Evolutionary conservation across 2,888 invertebrate genomes (phyloP).

Genomic region (Pardosa pseudoannulata): DNA sequence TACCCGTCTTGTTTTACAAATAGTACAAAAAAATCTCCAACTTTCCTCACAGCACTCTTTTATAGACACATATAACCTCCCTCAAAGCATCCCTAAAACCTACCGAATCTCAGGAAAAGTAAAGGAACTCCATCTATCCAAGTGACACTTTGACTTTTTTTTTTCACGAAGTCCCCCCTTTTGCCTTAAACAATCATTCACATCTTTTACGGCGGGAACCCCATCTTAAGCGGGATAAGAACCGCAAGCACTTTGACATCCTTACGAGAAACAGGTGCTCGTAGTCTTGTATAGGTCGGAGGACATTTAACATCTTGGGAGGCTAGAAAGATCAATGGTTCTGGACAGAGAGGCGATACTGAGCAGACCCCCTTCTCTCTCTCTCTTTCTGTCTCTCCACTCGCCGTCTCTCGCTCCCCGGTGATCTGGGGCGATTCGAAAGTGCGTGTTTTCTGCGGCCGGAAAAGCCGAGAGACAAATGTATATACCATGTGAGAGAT

Average conservation of each 20-base stretch:
- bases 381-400: too few relatives aligned
- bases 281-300: not conserved
- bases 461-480: not conserved
- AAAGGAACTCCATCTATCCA: not conserved
- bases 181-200: slow-evolving; percentile 1
- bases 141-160: not conserved
- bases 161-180: not conserved
- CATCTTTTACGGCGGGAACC: not conserved
- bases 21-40: too few relatives aligned
- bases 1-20: too few relatives aligned
- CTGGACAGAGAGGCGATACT: not conserved
- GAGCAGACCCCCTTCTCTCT: not conserved
- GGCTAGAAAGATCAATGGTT: not conserved
- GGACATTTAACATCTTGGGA: slow-evolving; percentile 3
- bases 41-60: too few relatives aligned
- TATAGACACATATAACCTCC: too few relatives aligned
- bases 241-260: not conserved
- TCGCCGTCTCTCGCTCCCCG: too few relatives aligned
- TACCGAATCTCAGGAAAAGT: not conserved
- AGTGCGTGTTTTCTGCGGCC: not conserved
- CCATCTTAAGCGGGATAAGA: not conserved
- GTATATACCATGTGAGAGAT: not conserved
- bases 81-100: too few relatives aligned
- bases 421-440: too few relatives aligned
- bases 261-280: not conserved